Conservation (phyloP, 2,113 vertebrate species). For the Pangasianodon hypophthalmus region DNA sequence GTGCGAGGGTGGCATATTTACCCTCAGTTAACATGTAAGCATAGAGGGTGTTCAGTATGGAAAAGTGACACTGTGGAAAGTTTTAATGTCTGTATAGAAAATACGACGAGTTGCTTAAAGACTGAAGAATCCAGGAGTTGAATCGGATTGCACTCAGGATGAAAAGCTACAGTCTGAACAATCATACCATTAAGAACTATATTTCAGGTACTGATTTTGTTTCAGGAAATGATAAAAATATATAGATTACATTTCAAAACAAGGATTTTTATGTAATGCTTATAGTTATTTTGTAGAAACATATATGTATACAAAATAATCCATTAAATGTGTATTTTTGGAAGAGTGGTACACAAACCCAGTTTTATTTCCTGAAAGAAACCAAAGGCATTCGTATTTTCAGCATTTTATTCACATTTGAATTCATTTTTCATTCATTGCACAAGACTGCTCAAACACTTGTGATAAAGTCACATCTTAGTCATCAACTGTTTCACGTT, state of each 20-base stretch:
- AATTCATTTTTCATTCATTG: conserved; percentile 71
- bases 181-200: neutral
- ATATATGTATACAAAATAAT: neutral
- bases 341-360: neutral
- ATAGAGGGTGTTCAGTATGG: neutral
- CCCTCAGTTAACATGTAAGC: neutral
- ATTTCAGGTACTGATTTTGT: neutral
- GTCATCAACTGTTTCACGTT: conserved; percentile 42
- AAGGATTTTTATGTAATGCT: neutral
- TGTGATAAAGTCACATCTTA: conserved; percentile 53
- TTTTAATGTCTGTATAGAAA: neutral
- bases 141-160: neutral
- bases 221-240: neutral
- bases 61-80: neutral
- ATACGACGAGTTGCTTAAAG: neutral
- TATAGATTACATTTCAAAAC: neutral
- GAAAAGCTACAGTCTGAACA: neutral
- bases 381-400: conserved; percentile 45
- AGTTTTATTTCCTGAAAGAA: neutral
- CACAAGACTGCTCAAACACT: conserved; percentile 58
- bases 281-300: neutral
- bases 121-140: neutral
- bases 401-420: conserved; percentile 78
- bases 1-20: neutral
- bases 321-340: conserved; percentile 14